Base-by-base conservation (phyloP, 2,797 vertebrate species). In the Merluccius polli region DNA sequence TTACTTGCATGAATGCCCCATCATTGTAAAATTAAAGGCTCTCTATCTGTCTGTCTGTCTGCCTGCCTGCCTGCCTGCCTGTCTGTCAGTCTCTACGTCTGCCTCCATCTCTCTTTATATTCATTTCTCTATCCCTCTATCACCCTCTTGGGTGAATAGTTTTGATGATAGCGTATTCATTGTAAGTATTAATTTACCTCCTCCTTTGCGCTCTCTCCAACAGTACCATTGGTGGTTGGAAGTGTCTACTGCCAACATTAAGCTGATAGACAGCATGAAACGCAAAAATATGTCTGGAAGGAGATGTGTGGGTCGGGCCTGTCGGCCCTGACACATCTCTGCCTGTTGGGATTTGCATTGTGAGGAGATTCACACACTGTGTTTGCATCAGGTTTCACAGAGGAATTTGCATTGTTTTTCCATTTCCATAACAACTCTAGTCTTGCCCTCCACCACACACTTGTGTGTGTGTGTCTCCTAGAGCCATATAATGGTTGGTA, bases 341-440 rank as follows among this genome's bases (percentile, higher is more conserved):
- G 71, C 65, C 38, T 11, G 73, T 78, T 79, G 63, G 73, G 78
- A 78, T 91, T 87, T 85, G 59, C 81, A 85, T 72, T 85, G 75
- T 16, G 36, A 79, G 82, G 88, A 76, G 78, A 82, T 79, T 82
- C 27, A 6, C 13, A 2, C 21, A 2, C 21, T 71, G 67, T 24
- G n/a, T 89, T 84, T 87, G 75, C 76, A 83, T 83, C 31, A 73
- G 71, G 24, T 79, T 84, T 75, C 72, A 69, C 16, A 1, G 3
- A 36, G 72, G 72, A 70, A 78, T 83, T 78, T 78, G 77, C 72
- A 82, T 79, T 44, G 72, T 77, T 80, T 70, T 73, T 0, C 52
- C 59, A 36, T 81, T 79, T 71, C 41, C 75, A 75, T 32, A 48
- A 74, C 79, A 73, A 73, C 70, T 29, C 63, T 15, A 0, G n/a